Percentiles rank a stretch among this genome's conserved stretches.
Conservation (phyloP, 2,113 vertebrate genomes). For the Rhinolophus ferrumequinum region DNA sequence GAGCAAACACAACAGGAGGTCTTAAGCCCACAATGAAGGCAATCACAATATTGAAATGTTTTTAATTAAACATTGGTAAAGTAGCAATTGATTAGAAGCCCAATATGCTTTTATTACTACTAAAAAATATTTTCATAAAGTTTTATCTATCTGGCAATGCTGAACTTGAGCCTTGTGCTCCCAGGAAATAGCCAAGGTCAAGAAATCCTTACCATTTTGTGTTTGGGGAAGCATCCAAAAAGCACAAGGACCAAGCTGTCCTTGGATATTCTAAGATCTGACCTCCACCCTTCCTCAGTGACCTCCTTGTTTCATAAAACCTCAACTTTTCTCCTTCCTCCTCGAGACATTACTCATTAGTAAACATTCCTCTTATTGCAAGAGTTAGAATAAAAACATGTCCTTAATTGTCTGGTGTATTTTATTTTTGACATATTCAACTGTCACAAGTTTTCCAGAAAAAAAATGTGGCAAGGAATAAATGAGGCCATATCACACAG, state of each 20-base stretch:
- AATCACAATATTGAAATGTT: slow-evolving; percentile 51
- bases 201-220: neutral
- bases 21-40: neutral
- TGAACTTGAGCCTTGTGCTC: neutral
- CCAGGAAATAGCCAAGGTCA: neutral
- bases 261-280: neutral
- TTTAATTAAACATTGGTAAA: slow-evolving; percentile 51
- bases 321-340: neutral
- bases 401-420: neutral
- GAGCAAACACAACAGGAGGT: neutral
- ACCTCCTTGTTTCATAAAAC: neutral
- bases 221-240: neutral
- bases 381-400: neutral
- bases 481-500: neutral
- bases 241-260: neutral
- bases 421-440: neutral
- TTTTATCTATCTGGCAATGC: neutral
- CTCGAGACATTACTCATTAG: neutral
- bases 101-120: slow-evolving; percentile 48
- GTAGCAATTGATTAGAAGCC: slow-evolving; percentile 59
- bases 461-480: neutral
- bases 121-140: slow-evolving; percentile 33
- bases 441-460: neutral
- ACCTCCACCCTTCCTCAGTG: neutral
- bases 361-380: neutral